phyloP scores from a whole-genome alignment of 2,797 vertebrate species.

The Clarias fuscus region DNA sequence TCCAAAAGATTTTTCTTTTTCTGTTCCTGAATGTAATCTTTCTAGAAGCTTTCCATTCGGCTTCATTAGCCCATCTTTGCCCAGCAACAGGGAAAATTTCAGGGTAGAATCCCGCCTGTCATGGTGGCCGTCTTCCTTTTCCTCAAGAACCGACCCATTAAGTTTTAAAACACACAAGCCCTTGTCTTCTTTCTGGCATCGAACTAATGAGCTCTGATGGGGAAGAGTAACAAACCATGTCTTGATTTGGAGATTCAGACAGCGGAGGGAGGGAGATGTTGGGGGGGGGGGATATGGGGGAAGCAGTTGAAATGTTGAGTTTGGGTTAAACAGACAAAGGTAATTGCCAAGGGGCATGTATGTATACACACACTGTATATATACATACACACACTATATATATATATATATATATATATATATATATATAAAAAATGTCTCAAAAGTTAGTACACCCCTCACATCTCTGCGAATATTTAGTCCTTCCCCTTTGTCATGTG shows the following conservation, averaged over 20 bases:
- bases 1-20: constrained; percentile 31
- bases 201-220: constrained; percentile 40
- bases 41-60: constrained; percentile 31
- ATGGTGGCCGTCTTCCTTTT: constrained; percentile 10
- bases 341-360: not conserved
- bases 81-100: constrained; percentile 32
- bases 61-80: constrained; percentile 42
- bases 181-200: constrained; percentile 30
- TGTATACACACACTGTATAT: no score
- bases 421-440: no score
- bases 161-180: constrained; percentile 10
- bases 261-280: not conserved
- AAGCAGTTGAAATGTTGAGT: not conserved
- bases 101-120: constrained; percentile 27
- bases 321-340: not conserved
- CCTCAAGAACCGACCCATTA: constrained; percentile 38
- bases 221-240: constrained; percentile 37
- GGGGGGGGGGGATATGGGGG: not conserved
- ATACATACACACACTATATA: no score
- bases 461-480: no score
- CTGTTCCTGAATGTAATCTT: constrained; percentile 12
- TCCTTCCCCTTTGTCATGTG: no score
- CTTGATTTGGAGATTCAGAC: constrained; percentile 13
- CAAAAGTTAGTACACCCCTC: no score
- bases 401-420: no score